Evolutionary conservation across 1,140 invertebrate species (phyloP).

Genomic region (Lutraria rhynchaena): DNA sequence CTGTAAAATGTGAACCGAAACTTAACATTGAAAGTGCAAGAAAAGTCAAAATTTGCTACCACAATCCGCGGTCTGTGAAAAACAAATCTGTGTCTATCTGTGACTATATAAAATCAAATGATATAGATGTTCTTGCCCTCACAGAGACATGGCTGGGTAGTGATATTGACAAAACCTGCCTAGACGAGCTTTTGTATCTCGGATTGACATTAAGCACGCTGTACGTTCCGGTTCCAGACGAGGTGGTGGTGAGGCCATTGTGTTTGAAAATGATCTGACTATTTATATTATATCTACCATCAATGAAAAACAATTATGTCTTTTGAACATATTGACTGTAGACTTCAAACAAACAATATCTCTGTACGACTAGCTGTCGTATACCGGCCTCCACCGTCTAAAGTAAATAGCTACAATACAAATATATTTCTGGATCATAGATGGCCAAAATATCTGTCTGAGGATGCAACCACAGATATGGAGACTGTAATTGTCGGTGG

Average conservation of each 20-base stretch:
- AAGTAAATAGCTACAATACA: conserved; percentile 32
- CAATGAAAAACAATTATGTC: not conserved
- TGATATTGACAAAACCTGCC: conserved; percentile 12
- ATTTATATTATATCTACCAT: not conserved
- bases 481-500: conserved; percentile 1
- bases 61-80: conserved; percentile 27
- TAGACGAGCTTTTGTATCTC: conserved; percentile 8
- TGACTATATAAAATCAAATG: conserved; percentile 31
- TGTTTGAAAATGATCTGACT: conserved; percentile 1
- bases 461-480: conserved; percentile 13
- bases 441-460: conserved; percentile 3
- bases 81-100: conserved; percentile 23
- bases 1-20: too few relatives aligned
- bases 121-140: conserved; percentile 24
- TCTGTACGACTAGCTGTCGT: conserved; percentile 16
- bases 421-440: conserved; percentile 18
- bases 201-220: conserved; percentile 15
- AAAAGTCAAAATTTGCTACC: conserved; percentile 20
- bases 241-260: conserved; percentile 9
- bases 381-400: conserved; percentile 41
- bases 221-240: conserved; percentile 10
- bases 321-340: conserved; percentile 31
- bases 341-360: too few relatives aligned
- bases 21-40: too few relatives aligned
- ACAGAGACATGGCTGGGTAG: conserved; percentile 44